Conservation (phyloP, 1,140 invertebrate genomes). For the Sitophilus oryzae region DNA sequence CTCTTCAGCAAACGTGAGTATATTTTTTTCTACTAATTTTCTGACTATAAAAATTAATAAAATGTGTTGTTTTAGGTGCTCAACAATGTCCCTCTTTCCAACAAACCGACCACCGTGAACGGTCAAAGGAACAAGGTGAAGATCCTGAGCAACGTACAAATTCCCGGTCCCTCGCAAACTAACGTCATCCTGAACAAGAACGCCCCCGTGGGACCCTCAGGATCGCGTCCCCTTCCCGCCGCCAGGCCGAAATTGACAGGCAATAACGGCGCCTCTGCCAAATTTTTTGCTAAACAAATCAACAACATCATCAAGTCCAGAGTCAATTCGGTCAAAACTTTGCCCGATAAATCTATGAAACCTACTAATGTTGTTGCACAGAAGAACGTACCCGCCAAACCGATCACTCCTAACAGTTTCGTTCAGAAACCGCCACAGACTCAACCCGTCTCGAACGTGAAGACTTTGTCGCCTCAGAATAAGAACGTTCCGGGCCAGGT, state of each 20-base stretch:
- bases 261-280: not conserved
- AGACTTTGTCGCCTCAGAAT: constrained; percentile 36
- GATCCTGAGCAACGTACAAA: constrained; percentile 40
- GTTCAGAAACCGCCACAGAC: constrained; percentile 22
- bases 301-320: constrained; percentile 22
- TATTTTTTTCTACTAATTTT: not conserved
- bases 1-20: constrained; percentile 39
- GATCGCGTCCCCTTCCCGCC: not conserved
- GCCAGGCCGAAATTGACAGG: not conserved
- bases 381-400: constrained; percentile 37
- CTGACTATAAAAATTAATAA: too few species aligned
- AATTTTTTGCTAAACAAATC: constrained; percentile 22
- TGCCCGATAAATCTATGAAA: constrained; percentile 16
- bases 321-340: constrained; percentile 15
- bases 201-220: not conserved
- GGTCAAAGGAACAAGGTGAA: constrained; percentile 42
- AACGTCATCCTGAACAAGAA: constrained; percentile 34
- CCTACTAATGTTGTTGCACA: constrained; percentile 29
- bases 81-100: constrained; percentile 15
- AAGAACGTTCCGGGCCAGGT: constrained; percentile 32
- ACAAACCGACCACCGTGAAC: constrained; percentile 30
- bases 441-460: constrained; percentile 36
- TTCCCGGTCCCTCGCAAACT: constrained; percentile 29
- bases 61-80: constrained; percentile 31
- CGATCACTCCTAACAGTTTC: constrained; percentile 31